phyloP scores from a whole-genome alignment of 2,888 invertebrate species.

The Calliopum simillimum region DNA sequence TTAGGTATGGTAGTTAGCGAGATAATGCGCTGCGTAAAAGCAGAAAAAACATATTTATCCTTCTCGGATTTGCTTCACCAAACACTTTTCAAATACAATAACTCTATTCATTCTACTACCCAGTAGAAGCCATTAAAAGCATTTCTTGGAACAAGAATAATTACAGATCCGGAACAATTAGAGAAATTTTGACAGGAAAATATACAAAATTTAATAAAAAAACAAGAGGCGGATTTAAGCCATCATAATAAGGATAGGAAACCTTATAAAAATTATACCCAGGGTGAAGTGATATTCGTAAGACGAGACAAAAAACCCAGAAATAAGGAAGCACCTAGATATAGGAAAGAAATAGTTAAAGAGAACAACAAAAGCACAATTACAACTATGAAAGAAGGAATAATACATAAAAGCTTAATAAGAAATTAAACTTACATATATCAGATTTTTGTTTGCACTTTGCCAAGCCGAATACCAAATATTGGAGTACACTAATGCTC shows the following conservation, averaged over 20 bases:
- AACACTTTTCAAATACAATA: slow-evolving; percentile 6
- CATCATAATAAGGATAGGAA: slow-evolving; percentile 13
- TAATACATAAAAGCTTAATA: slow-evolving; percentile 7
- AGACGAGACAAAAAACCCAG: slow-evolving; percentile 1
- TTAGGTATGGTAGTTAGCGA: too few species aligned
- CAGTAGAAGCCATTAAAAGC: slow-evolving; percentile 14
- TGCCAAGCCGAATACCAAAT: not conserved
- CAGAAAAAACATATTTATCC: not conserved
- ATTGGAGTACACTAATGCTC: slow-evolving; percentile 19
- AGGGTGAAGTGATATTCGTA: not conserved
- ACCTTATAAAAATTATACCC: not conserved
- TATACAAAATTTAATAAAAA: slow-evolving; percentile 17
- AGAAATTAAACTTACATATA: not conserved
- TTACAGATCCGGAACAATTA: not conserved
- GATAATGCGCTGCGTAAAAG: slow-evolving; percentile 11
- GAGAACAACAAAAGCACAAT: slow-evolving; percentile 4
- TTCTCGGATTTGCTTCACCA: not conserved
- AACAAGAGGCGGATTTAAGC: slow-evolving; percentile 8
- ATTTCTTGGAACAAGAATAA: slow-evolving; percentile 11
- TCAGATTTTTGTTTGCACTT: not conserved
- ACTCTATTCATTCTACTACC: slow-evolving; percentile 17
- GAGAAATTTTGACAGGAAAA: slow-evolving; percentile 11
- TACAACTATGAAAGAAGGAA: not conserved
- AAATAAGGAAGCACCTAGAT: slow-evolving; percentile 2
- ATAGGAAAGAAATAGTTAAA: slow-evolving; percentile 25